phyloP scores from a whole-genome alignment of 2,888 invertebrate species.

The Melanchra persicariae region DNA sequence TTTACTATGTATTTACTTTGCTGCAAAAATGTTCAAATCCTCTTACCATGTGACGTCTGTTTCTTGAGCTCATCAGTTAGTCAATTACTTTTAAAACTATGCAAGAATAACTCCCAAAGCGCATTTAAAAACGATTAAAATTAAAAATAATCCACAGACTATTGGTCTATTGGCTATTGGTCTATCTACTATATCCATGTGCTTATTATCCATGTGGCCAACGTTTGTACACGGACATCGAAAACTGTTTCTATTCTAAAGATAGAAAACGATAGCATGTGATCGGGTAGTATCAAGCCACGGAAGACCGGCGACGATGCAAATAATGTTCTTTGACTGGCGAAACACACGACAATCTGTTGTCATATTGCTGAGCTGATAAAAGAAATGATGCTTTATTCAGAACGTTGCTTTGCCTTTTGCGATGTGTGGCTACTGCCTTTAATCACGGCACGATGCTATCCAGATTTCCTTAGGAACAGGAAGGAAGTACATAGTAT shows the following conservation, averaged over 20 bases:
- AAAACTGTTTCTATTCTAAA: slow-evolving; percentile 14
- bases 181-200: too few relatives aligned
- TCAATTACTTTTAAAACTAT: background rate
- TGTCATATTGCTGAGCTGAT: slow-evolving; percentile 33
- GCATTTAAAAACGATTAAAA: background rate
- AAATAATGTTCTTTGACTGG: slow-evolving; percentile 58
- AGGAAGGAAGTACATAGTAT: background rate
- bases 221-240: background rate
- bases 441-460: slow-evolving; percentile 22
- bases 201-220: background rate
- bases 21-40: background rate
- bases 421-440: slow-evolving; percentile 1
- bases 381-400: slow-evolving; percentile 43
- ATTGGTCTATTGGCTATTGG: background rate
- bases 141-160: background rate
- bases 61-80: background rate
- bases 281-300: slow-evolving; percentile 30
- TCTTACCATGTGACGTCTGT: background rate
- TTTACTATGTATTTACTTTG: too few relatives aligned
- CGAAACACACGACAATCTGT: slow-evolving; percentile 47
- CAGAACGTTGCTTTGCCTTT: slow-evolving; percentile 14
- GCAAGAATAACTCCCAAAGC: background rate
- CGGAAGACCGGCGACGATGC: slow-evolving; percentile 57
- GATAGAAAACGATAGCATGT: slow-evolving; percentile 39
- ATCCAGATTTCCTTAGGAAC: background rate